phyloP scores from a whole-genome alignment of 2,113 vertebrate genomes.

The Pagrus major region DNA sequence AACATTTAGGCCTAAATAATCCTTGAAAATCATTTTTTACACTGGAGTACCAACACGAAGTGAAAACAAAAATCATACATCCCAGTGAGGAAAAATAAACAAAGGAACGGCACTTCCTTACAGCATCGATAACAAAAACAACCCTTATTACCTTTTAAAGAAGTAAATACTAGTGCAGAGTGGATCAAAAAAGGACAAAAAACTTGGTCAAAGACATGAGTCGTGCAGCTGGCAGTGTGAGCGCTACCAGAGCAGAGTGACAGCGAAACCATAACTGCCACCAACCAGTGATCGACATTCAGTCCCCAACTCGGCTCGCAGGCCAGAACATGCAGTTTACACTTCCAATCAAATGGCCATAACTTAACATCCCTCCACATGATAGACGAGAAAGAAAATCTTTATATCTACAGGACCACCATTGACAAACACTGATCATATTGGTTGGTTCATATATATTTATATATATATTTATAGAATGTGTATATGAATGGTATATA shows the following conservation, averaged over 20 bases:
- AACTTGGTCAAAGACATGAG: conserved; percentile 55
- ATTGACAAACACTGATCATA: conserved; percentile 77
- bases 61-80: conserved; percentile 49
- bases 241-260: conserved; percentile 60
- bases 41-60: conserved; percentile 67
- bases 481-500: conserved; percentile 79
- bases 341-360: conserved; percentile 66
- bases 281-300: conserved; percentile 80
- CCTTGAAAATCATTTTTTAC: conserved; percentile 45
- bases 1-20: conserved; percentile 55
- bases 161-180: conserved; percentile 75
- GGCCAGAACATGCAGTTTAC: conserved; percentile 57
- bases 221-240: conserved; percentile 59
- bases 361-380: conserved; percentile 69
- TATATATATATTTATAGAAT: conserved; percentile 72
- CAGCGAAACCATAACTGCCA: conserved; percentile 56
- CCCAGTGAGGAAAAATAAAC: conserved; percentile 40
- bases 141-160: conserved; percentile 44
- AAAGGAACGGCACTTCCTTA: conserved; percentile 40
- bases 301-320: conserved; percentile 57
- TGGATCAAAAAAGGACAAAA: conserved; percentile 55
- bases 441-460: conserved; percentile 72
- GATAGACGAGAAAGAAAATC: conserved; percentile 44
- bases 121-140: conserved; percentile 39
- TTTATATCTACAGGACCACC: conserved; percentile 78